A percentile compares a stretch with the other conserved stretches of the same genome.
Conservation (phyloP, 2,113 vertebrate genomes). For the Datnioides undecimradiatus region DNA sequence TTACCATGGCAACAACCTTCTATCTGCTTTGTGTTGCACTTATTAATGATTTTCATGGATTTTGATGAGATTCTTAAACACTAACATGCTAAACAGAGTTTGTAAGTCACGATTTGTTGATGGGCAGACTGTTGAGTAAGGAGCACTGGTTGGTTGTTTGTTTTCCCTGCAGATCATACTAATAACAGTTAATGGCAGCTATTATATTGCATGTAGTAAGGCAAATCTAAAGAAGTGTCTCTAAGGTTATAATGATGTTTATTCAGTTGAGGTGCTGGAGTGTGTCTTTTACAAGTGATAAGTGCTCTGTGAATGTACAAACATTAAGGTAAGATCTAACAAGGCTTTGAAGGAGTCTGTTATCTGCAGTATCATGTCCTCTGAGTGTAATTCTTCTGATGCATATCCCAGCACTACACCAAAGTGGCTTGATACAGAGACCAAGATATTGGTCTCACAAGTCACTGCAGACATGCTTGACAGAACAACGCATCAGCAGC, state of each 20-base stretch:
- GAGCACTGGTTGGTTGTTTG: neutral
- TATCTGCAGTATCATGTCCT: conserved; percentile 8
- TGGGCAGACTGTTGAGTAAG: neutral
- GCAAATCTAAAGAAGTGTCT: neutral
- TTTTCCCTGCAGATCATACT: neutral
- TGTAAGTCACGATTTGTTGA: conserved; percentile 4
- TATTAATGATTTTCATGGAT: conserved; percentile 28
- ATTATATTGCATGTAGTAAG: neutral
- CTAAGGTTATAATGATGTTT: neutral
- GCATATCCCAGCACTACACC: neutral
- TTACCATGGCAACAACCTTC: conserved; percentile 51
- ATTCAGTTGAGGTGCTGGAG: neutral
- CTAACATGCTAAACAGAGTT: conserved; percentile 1
- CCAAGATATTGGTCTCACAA: conserved; percentile 12
- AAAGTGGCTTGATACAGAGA: conserved; percentile 1
- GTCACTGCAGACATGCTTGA: conserved; percentile 9
- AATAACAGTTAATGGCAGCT: neutral
- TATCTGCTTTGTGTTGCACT: conserved; percentile 35
- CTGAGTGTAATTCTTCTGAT: conserved; percentile 20
- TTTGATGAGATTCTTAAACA: neutral
- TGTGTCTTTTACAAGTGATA: neutral
- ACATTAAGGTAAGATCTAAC: neutral
- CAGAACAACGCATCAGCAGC: conserved; percentile 17
- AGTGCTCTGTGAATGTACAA: neutral
- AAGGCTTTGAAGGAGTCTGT: conserved; percentile 4